Percentiles rank a stretch among this genome's conserved stretches.
Evolutionary conservation across 2,888 invertebrate species (phyloP).

Genomic region (Zygogramma bicolorata): DNA sequence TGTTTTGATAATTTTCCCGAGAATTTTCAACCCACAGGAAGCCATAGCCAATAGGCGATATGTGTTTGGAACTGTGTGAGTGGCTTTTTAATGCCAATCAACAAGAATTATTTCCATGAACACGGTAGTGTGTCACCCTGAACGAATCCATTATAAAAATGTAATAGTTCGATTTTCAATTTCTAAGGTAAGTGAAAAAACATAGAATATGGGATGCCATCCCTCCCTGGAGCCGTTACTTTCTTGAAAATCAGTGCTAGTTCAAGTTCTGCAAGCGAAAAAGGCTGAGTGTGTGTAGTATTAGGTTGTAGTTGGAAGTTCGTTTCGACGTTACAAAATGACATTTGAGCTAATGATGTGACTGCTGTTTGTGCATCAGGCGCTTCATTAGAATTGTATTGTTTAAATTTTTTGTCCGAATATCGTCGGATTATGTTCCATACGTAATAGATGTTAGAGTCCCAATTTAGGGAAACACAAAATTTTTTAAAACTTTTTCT

Average conservation of each 20-base stretch:
- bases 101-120: background rate
- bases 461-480: background rate
- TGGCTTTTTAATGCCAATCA: background rate
- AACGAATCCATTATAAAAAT: background rate
- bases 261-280: background rate
- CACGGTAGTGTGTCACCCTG: background rate
- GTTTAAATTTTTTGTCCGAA: background rate
- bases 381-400: background rate
- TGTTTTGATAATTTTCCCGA: constrained; percentile 1
- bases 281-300: background rate
- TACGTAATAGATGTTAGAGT: background rate
- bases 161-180: background rate
- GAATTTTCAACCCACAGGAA: constrained; percentile 11
- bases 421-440: background rate
- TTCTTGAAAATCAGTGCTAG: background rate
- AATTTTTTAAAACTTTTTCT: background rate
- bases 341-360: background rate
- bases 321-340: background rate
- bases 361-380: background rate
- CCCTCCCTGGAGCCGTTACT: background rate
- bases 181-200: background rate
- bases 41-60: background rate
- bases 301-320: background rate
- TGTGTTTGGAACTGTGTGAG: background rate
- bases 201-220: background rate